These are phyloP conservation scores for Argyrosomus regius DNA, from an alignment of 2,797 vertebrate species.

Conservation along the genomic window DNA sequence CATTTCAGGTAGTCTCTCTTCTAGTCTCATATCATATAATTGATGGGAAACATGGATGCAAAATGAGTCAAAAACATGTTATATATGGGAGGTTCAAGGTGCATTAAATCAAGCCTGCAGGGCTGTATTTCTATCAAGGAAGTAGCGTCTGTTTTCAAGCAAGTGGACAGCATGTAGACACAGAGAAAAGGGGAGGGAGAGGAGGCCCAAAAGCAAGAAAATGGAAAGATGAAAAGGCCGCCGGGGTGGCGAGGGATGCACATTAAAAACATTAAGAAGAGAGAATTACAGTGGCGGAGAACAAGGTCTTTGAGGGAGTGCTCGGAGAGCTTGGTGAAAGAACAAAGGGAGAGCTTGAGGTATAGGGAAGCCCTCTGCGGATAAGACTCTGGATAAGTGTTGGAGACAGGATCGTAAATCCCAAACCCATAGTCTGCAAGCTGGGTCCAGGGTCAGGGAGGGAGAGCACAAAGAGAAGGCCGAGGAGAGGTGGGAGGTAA, in stretches of 20 bases:
- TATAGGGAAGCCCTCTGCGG: slow-evolving; percentile 62
- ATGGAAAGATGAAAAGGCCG: slow-evolving; percentile 79
- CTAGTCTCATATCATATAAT: slow-evolving; percentile 4
- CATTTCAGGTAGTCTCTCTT: slow-evolving; percentile 9
- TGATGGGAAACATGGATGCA: slow-evolving; percentile 14
- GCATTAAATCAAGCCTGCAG: slow-evolving; percentile 58
- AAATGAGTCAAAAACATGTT: slow-evolving; percentile 25
- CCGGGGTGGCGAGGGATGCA: slow-evolving; percentile 67
- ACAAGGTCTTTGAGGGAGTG: slow-evolving; percentile 76
- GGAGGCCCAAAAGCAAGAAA: slow-evolving; percentile 55
- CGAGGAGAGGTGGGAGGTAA: slow-evolving; percentile 62
- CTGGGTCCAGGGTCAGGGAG: slow-evolving; percentile 71
- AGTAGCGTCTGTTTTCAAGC: slow-evolving; percentile 58
- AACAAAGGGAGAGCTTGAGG: slow-evolving; percentile 75
- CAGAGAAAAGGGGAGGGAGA: slow-evolving; percentile 39
- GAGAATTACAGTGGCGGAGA: slow-evolving; percentile 79
- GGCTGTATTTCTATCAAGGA: slow-evolving; percentile 51
- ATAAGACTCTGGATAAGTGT: slow-evolving; percentile 75
- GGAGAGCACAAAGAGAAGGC: slow-evolving; percentile 56
- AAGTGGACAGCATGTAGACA: slow-evolving; percentile 41
- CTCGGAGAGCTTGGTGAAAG: slow-evolving; percentile 54
- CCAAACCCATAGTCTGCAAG: slow-evolving; percentile 55
- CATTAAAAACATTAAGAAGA: slow-evolving; percentile 79
- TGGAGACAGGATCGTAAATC: slow-evolving; percentile 77
- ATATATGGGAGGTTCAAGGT: slow-evolving; percentile 15